These are phyloP conservation scores for Steinernema hermaphroditum DNA, from an alignment of 2,888 invertebrate genomes.

Conservation along the genomic window DNA sequence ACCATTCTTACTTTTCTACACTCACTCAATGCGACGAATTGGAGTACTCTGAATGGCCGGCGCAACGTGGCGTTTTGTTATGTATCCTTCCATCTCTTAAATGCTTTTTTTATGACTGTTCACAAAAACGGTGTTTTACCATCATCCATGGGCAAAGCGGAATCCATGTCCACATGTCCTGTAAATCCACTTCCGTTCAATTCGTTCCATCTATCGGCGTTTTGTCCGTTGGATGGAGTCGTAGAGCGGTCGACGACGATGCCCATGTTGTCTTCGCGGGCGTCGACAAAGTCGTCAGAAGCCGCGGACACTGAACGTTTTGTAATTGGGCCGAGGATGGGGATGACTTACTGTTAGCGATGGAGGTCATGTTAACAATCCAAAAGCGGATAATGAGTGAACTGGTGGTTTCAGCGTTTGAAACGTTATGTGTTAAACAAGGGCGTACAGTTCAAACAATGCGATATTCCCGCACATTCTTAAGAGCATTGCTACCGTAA, in stretches of 20 bases:
- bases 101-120: neutral
- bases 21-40: neutral
- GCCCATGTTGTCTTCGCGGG: neutral
- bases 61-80: neutral
- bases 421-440: too few relatives aligned
- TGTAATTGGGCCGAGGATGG: neutral
- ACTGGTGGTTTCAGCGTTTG: too few relatives aligned
- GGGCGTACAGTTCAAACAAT: neutral
- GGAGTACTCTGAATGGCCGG: slow-evolving; percentile 5
- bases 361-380: neutral
- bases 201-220: neutral
- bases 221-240: too few relatives aligned
- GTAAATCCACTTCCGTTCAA: neutral
- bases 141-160: neutral
- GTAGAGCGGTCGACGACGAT: too few relatives aligned
- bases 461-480: too few relatives aligned
- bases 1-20: neutral
- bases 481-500: too few relatives aligned
- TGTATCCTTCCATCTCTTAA: neutral
- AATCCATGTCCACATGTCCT: neutral
- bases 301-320: neutral
- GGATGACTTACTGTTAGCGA: neutral
- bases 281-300: slow-evolving; percentile 15
- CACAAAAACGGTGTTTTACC: neutral
- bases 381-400: neutral